phyloP scores from a whole-genome alignment of 2,797 vertebrate species.

The Spatula versicolor region DNA sequence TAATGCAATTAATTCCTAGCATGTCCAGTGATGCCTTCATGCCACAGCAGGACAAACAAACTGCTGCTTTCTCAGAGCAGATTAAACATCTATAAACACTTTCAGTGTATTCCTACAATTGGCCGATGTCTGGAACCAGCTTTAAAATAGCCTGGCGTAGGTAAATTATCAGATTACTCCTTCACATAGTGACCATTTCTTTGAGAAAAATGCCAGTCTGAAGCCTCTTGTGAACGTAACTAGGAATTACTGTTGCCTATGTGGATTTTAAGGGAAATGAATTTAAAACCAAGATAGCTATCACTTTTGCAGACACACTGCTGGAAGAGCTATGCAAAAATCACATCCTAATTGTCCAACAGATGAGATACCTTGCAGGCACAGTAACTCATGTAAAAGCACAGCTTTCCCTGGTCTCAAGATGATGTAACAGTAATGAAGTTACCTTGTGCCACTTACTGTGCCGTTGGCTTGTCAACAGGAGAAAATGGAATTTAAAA shows the following conservation, averaged over 20 bases:
- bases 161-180: not conserved
- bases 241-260: constrained; percentile 21
- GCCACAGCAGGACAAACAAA: not conserved
- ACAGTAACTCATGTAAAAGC: not conserved
- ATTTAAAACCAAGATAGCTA: constrained; percentile 25
- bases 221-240: not conserved
- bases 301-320: constrained; percentile 13
- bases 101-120: not conserved
- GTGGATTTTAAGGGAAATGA: constrained; percentile 27
- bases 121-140: not conserved
- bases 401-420: not conserved
- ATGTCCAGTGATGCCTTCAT: not conserved
- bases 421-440: constrained; percentile 49
- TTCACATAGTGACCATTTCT: not conserved
- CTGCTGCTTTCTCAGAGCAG: not conserved
- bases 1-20: not conserved
- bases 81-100: constrained; percentile 25
- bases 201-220: not conserved
- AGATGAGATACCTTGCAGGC: constrained; percentile 54
- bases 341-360: constrained; percentile 47
- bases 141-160: not conserved
- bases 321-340: constrained; percentile 54
- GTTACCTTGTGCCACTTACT: constrained; percentile 30
- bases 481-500: constrained; percentile 51
- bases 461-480: constrained; percentile 49